These are phyloP conservation scores for Temnothorax unifasciatus DNA, from an alignment of 2,888 invertebrate genomes.

Conservation along the genomic window DNA sequence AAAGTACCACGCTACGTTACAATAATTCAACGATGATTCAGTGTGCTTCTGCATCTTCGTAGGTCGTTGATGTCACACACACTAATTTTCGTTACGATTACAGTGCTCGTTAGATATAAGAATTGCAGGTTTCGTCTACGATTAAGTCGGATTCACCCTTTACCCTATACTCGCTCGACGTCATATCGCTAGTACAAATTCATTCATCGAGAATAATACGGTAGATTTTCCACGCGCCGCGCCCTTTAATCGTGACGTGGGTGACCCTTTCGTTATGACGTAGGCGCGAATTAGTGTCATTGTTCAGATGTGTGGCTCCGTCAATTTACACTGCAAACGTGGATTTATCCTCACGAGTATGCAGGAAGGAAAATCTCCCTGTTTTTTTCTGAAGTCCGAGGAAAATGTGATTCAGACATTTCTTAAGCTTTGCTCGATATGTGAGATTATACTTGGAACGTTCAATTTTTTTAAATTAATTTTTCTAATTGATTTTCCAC, in stretches of 20 bases:
- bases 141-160: slow-evolving; percentile 35
- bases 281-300: slow-evolving; percentile 73
- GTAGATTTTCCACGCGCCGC: background rate
- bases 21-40: background rate
- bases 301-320: slow-evolving; percentile 58
- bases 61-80: background rate
- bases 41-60: background rate
- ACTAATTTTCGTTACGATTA: slow-evolving; percentile 13
- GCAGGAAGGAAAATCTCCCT: slow-evolving; percentile 51
- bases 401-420: background rate
- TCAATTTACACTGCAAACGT: slow-evolving; percentile 53
- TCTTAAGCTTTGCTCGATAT: background rate
- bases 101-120: background rate
- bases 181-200: slow-evolving; percentile 14
- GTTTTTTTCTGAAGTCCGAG: background rate
- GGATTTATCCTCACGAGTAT: background rate
- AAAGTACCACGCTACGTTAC: background rate
- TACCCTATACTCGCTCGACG: slow-evolving; percentile 25
- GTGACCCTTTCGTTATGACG: slow-evolving; percentile 68
- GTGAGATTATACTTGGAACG: background rate
- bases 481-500: background rate
- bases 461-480: slow-evolving; percentile 17
- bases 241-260: slow-evolving; percentile 50
- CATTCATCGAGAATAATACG: slow-evolving; percentile 17
- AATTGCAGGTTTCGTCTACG: slow-evolving; percentile 4